Percentiles rank a stretch among this genome's conserved stretches.
Evolutionary conservation across 2,888 invertebrate genomes (phyloP).

Genomic region (Acanthacorydalis orientalis): DNA sequence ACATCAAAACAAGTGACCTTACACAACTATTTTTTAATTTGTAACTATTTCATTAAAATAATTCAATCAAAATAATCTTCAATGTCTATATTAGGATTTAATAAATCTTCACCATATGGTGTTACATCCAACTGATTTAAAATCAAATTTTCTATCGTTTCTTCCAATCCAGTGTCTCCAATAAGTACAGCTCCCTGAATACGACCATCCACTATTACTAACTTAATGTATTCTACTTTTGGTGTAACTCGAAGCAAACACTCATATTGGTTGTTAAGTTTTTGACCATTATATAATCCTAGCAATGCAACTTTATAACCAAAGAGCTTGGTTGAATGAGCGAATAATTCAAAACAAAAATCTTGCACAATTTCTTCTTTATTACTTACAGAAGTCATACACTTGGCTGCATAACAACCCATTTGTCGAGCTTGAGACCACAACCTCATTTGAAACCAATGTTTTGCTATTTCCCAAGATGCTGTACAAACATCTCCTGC

Average conservation of each 20-base stretch:
- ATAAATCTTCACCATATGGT: conserved; percentile 74
- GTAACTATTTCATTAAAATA: not conserved
- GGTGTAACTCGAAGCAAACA: conserved; percentile 71
- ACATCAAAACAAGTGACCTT: too few species aligned
- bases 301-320: conserved; percentile 83
- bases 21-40: too few species aligned
- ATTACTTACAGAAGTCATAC: conserved; percentile 52
- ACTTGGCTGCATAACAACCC: conserved; percentile 86
- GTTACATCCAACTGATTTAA: conserved; percentile 83
- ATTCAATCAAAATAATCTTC: conserved; percentile 95
- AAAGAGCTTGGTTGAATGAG: conserved; percentile 91
- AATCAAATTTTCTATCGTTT: conserved; percentile 96
- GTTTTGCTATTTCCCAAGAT: conserved; percentile 56
- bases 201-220: conserved; percentile 65
- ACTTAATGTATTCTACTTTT: conserved; percentile 69
- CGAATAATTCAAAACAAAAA: conserved; percentile 94
- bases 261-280: conserved; percentile 63
- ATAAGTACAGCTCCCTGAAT: conserved; percentile 89
- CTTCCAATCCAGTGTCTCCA: conserved; percentile 94
- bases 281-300: conserved; percentile 88
- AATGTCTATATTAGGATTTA: conserved; percentile 91
- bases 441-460: conserved; percentile 89
- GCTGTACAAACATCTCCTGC: conserved; percentile 89
- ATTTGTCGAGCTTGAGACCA: conserved; percentile 99
- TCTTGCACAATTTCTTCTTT: conserved; percentile 61